Conservation (phyloP, 2,888 invertebrate genomes). For the Melanargia galathea region DNA sequence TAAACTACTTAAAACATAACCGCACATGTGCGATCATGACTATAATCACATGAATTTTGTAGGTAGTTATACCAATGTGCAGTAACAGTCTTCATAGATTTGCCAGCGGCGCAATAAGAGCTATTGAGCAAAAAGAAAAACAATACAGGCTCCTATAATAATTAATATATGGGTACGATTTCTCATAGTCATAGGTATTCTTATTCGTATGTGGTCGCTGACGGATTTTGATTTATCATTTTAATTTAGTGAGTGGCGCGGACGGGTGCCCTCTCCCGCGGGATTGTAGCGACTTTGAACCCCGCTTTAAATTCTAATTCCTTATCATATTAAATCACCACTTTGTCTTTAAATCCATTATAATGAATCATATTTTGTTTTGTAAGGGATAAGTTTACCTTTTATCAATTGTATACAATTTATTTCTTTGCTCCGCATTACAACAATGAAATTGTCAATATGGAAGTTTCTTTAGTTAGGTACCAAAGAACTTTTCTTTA, state of each 20-base stretch:
- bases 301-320: slow-evolving; percentile 67
- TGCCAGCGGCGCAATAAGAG: too few species aligned
- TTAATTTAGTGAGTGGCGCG: slow-evolving; percentile 75
- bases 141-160: slow-evolving; percentile 13
- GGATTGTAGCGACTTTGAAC: slow-evolving; percentile 53
- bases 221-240: slow-evolving; percentile 79
- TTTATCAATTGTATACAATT: slow-evolving; percentile 28
- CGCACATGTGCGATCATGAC: too few species aligned
- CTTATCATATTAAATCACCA: slow-evolving; percentile 63
- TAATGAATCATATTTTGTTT: slow-evolving; percentile 46
- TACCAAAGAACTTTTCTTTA: neutral
- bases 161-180: too few species aligned
- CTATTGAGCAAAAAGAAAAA: neutral
- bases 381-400: neutral
- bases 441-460: neutral
- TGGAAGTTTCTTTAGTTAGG: neutral
- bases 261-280: slow-evolving; percentile 61
- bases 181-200: neutral
- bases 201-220: slow-evolving; percentile 44
- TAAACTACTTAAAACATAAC: too few species aligned
- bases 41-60: too few species aligned
- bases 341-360: slow-evolving; percentile 55
- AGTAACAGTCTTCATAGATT: too few species aligned
- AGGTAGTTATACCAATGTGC: too few species aligned
- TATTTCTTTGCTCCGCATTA: slow-evolving; percentile 39